These are phyloP conservation scores for Campoplex nolae DNA, from an alignment of 2,888 invertebrate species.

Conservation along the genomic window DNA sequence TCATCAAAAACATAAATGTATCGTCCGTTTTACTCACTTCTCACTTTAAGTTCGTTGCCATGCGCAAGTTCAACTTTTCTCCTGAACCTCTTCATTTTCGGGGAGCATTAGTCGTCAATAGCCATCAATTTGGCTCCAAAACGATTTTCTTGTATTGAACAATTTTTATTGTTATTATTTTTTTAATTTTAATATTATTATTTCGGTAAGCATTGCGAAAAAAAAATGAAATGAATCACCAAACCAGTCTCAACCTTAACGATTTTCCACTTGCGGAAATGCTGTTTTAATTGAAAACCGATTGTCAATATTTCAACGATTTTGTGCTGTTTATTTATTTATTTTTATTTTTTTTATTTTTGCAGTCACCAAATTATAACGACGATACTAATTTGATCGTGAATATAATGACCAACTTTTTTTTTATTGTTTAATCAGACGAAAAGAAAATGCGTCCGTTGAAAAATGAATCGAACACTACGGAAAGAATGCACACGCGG, in stretches of 20 bases:
- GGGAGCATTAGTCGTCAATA: not conserved
- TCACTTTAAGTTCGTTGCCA: not conserved
- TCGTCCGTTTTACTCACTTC: not conserved
- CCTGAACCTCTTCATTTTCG: not conserved
- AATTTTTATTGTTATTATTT: not conserved
- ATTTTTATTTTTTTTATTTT: not conserved
- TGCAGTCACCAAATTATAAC: not conserved
- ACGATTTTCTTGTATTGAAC: not conserved
- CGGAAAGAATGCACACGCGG: constrained; percentile 33
- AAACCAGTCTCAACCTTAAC: too few species aligned
- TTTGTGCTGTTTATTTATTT: not conserved
- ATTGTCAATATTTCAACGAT: not conserved
- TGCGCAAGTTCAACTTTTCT: not conserved
- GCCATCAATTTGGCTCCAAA: not conserved
- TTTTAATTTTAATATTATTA: not conserved
- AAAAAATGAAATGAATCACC: not conserved
- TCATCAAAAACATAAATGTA: not conserved
- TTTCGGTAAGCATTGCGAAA: not conserved
- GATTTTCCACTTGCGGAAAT: not conserved
- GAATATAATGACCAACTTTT: not conserved
- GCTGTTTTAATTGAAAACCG: not conserved
- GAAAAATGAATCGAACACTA: not conserved
- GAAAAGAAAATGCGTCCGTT: not conserved
- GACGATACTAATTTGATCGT: not conserved
- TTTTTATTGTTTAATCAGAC: not conserved